Conservation (phyloP, 1,140 invertebrate species). For the Chelonus insularis region DNA sequence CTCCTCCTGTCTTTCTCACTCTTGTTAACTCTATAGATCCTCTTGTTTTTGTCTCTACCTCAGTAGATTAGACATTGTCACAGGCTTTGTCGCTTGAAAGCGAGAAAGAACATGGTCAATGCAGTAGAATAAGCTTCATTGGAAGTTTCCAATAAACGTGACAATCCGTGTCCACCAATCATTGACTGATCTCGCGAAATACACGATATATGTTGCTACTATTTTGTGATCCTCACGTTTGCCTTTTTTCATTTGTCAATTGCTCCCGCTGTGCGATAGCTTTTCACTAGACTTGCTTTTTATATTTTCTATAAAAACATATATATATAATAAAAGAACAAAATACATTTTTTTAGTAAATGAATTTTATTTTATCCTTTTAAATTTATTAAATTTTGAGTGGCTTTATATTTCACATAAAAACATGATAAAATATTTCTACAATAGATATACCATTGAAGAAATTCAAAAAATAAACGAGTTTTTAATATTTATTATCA, state of each 20-base stretch:
- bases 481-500: too few relatives aligned
- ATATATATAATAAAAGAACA: too few relatives aligned
- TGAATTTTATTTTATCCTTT: too few relatives aligned
- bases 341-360: too few relatives aligned
- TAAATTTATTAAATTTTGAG: too few relatives aligned
- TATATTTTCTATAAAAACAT: too few relatives aligned
- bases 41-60: slow-evolving; percentile 10
- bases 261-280: too few relatives aligned
- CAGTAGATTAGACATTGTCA: slow-evolving; percentile 20
- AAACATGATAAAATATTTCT: too few relatives aligned
- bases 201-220: slow-evolving; percentile 1
- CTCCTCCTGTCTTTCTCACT: slow-evolving; percentile 3
- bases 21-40: slow-evolving; percentile 10
- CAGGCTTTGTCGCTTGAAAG: neutral
- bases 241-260: neutral
- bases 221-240: neutral
- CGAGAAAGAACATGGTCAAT: neutral
- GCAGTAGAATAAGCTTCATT: neutral
- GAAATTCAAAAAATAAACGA: too few relatives aligned
- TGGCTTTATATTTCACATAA: too few relatives aligned
- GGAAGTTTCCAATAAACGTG: slow-evolving; percentile 18
- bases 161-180: slow-evolving; percentile 19
- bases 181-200: neutral
- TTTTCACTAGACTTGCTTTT: too few relatives aligned
- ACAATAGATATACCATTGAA: too few relatives aligned